Percentiles rank a stretch among this genome's conserved stretches.
These are phyloP conservation scores for Sesia apiformis DNA, from an alignment of 2,888 invertebrate genomes.

Conservation along the genomic window DNA sequence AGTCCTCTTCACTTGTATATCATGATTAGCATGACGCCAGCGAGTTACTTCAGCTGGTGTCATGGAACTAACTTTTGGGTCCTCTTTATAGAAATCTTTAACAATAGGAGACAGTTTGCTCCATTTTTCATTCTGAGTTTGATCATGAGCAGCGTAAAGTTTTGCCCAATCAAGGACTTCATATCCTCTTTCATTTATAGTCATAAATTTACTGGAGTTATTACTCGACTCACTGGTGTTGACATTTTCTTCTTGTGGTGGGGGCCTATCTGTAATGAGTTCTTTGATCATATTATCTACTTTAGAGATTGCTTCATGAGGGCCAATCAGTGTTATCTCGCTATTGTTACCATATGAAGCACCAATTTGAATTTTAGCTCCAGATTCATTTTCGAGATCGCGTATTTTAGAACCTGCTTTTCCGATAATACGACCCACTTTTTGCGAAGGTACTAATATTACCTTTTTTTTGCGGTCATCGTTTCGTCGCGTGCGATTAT, in stretches of 20 bases:
- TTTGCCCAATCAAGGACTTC: conserved; percentile 75
- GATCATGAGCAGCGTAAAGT: conserved; percentile 69
- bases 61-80: conserved; percentile 80
- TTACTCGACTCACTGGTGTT: conserved; percentile 4
- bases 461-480: conserved; percentile 1
- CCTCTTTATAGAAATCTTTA: conserved; percentile 90
- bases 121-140: conserved; percentile 75
- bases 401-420: conserved; percentile 90
- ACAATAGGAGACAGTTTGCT: conserved; percentile 77
- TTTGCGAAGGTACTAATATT: conserved; percentile 45
- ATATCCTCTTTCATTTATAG: conserved; percentile 22
- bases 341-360: conserved; percentile 45
- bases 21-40: conserved; percentile 80
- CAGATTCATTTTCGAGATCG: conserved; percentile 82
- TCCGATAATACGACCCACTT: conserved; percentile 79
- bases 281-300: conserved; percentile 52
- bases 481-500: too few species aligned
- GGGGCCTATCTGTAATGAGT: conserved; percentile 30
- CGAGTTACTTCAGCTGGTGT: conserved; percentile 74
- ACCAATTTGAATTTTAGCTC: conserved; percentile 81
- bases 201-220: too few species aligned
- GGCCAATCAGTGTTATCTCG: conserved; percentile 63
- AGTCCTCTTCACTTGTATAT: conserved; percentile 79
- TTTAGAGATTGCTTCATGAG: conserved; percentile 57
- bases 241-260: conserved; percentile 20